Evolutionary conservation across 2,888 invertebrate species (phyloP).

Genomic region (Odontothrips loti): DNA sequence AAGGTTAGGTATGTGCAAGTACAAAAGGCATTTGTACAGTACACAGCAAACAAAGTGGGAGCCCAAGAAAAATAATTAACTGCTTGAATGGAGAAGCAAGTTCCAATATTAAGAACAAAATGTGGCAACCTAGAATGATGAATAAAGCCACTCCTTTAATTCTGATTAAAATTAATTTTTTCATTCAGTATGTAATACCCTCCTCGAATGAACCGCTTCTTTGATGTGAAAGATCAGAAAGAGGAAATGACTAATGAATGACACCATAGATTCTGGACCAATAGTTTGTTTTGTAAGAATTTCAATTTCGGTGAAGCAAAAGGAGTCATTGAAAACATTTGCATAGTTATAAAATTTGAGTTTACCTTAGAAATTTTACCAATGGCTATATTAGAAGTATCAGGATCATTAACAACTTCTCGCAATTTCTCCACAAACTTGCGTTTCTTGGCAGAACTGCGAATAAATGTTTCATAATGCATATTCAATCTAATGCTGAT

Average conservation of each 20-base stretch:
- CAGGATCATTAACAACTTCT: slow-evolving; percentile 69
- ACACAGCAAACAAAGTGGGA: background rate
- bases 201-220: no score
- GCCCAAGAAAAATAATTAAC: no score
- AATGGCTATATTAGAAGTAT: slow-evolving; percentile 68
- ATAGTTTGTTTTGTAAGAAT: background rate
- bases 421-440: slow-evolving; percentile 78
- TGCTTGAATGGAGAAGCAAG: no score
- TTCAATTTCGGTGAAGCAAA: background rate
- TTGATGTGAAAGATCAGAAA: no score
- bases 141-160: background rate
- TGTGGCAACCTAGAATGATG: background rate
- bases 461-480: slow-evolving; percentile 60
- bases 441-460: slow-evolving; percentile 67
- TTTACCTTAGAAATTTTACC: slow-evolving; percentile 53
- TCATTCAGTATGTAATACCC: no score
- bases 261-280: no score
- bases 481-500: slow-evolving; percentile 75
- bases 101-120: background rate
- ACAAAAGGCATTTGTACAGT: background rate
- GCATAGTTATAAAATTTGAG: background rate
- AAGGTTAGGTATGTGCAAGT: background rate
- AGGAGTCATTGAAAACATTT: background rate
- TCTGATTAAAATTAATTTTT: background rate
- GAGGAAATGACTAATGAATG: no score